Conservation (phyloP, 2,113 vertebrate genomes). For the Cygnus atratus region DNA sequence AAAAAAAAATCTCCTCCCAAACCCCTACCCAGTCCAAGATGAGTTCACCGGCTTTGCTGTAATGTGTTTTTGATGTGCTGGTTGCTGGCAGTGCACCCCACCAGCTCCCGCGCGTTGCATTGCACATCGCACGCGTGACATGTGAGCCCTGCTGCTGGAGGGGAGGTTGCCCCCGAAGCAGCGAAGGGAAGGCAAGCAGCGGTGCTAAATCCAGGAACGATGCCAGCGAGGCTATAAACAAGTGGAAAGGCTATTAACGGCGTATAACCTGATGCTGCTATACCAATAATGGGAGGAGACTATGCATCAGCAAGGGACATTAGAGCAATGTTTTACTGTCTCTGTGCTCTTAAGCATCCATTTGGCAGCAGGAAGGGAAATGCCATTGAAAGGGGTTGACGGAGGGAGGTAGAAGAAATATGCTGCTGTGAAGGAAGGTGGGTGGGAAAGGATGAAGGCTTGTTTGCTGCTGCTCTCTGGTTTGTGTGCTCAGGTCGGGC, state of each 20-base stretch:
- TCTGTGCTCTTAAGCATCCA: not conserved
- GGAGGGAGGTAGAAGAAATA: not conserved
- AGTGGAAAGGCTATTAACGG: not conserved
- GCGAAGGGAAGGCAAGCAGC: not conserved
- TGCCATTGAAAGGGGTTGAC: not conserved
- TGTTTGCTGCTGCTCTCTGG: not conserved
- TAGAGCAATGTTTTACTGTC: not conserved
- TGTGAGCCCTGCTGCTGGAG: not conserved
- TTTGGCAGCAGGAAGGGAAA: not conserved
- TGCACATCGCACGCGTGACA: not conserved
- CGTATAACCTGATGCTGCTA: not conserved
- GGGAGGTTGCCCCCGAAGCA: not conserved
- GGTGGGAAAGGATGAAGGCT: not conserved
- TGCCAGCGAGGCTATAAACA: slow-evolving; percentile 36
- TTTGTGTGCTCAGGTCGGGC: fast-evolving
- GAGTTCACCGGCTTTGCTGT: not conserved
- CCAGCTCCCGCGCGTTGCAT: not conserved
- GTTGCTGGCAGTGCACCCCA: not conserved
- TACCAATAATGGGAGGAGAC: not conserved
- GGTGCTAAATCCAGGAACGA: not conserved
- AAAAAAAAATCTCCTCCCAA: not conserved
- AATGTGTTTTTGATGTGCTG: not conserved
- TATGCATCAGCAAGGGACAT: not conserved
- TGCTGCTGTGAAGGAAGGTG: fast-evolving
- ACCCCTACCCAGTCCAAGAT: not conserved